These are phyloP conservation scores for Nomada ruficornis DNA, from an alignment of 2,888 invertebrate species.

Conservation along the genomic window DNA sequence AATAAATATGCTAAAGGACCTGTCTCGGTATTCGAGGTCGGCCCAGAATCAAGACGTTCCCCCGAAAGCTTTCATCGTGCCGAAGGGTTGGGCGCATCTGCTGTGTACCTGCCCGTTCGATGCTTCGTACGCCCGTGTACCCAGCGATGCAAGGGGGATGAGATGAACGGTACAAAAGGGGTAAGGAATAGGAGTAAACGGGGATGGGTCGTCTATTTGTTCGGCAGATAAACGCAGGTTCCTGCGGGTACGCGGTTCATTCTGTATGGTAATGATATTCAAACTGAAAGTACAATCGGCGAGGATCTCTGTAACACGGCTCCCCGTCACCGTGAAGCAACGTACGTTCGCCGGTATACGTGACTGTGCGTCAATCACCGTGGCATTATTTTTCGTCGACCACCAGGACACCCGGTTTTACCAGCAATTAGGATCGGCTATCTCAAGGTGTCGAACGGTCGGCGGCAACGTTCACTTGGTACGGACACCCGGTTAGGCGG, in stretches of 20 bases:
- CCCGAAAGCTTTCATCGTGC: conserved; percentile 41
- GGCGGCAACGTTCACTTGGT: conserved; percentile 28
- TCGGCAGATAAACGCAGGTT: conserved; percentile 54
- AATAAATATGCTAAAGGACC: conserved; percentile 49
- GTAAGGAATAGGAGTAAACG: conserved; percentile 59
- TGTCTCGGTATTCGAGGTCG: conserved; percentile 30
- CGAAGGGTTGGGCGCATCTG: conserved; percentile 66
- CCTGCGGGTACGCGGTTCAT: conserved; percentile 46
- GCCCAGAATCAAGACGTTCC: conserved; percentile 63
- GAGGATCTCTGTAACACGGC: conserved; percentile 14
- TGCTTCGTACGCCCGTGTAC: conserved; percentile 40
- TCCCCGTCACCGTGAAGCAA: not conserved
- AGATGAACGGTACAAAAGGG: conserved; percentile 23
- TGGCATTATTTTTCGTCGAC: conserved; percentile 39
- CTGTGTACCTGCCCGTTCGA: conserved; percentile 69
- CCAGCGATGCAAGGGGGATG: not conserved
- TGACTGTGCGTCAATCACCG: conserved; percentile 47
- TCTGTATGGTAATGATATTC: conserved; percentile 68
- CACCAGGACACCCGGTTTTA: conserved; percentile 38
- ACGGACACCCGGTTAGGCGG: conserved; percentile 32
- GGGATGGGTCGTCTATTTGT: conserved; percentile 54
- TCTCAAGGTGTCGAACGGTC: conserved; percentile 29
- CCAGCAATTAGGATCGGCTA: conserved; percentile 53
- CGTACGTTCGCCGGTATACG: conserved; percentile 23
- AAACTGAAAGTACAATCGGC: conserved; percentile 53